These are phyloP conservation scores for Lethocerus indicus DNA, from an alignment of 1,140 invertebrate species.

Conservation along the genomic window DNA sequence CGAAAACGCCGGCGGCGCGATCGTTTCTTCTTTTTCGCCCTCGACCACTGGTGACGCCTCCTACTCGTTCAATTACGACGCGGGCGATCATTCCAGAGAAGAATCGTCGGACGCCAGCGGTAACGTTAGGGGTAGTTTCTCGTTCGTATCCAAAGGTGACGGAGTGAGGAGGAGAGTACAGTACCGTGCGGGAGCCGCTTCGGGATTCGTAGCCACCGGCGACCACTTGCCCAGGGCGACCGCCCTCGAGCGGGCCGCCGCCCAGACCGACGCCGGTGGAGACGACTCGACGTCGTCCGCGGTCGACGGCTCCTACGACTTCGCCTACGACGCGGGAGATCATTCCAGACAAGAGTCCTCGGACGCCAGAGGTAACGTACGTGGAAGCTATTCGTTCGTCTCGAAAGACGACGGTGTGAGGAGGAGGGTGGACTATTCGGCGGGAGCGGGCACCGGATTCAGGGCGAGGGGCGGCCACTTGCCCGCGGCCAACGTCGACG, in stretches of 20 bases:
- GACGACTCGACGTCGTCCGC: no score
- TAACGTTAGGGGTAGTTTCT: constrained; percentile 19
- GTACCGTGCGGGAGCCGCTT: constrained; percentile 16
- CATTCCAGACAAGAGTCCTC: constrained; percentile 17
- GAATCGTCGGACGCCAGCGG: constrained; percentile 19
- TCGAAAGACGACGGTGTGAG: constrained; percentile 14
- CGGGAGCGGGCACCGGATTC: constrained; percentile 18
- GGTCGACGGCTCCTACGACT: constrained; percentile 19
- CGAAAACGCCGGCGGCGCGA: not conserved
- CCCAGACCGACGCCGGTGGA: not conserved
- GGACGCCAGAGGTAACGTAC: constrained; percentile 19
- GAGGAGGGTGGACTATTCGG: constrained; percentile 17
- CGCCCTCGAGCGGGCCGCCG: no score
- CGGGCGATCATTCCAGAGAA: constrained; percentile 16
- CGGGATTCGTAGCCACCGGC: constrained; percentile 18
- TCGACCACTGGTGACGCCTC: constrained; percentile 13
- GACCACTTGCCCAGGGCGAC: constrained; percentile 3
- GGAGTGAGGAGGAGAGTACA: constrained; percentile 16
- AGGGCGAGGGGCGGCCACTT: constrained; percentile 10
- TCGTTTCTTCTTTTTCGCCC: not conserved
- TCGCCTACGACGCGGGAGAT: constrained; percentile 18
- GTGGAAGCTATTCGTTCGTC: constrained; percentile 18
- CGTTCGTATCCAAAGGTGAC: constrained; percentile 15
- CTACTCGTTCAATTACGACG: constrained; percentile 19
- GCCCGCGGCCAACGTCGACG: no score